A percentile compares a stretch with the other conserved stretches of the same genome.
Evolutionary conservation across 1,140 invertebrate genomes (phyloP).

Genomic region (Apis laboriosa): DNA sequence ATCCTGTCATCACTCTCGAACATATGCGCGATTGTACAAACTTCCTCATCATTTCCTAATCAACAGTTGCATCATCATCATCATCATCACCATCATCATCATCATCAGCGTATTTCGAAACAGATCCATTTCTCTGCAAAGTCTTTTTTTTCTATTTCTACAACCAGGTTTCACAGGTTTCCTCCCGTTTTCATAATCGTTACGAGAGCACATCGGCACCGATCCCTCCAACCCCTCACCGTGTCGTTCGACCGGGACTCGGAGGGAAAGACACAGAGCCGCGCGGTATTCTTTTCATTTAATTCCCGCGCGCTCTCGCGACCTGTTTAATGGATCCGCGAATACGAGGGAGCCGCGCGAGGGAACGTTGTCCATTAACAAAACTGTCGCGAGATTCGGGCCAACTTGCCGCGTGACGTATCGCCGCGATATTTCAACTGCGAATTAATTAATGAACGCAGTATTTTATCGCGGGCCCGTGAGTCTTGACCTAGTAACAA

Average conservation of each 20-base stretch:
- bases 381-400: constrained; percentile 48
- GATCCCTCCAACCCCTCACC: neutral
- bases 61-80: neutral
- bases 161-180: neutral
- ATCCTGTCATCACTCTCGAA: neutral
- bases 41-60: constrained; percentile 11
- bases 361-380: constrained; percentile 47
- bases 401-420: constrained; percentile 38
- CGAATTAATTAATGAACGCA: constrained; percentile 49
- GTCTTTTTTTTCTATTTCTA: too few relatives aligned
- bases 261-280: neutral
- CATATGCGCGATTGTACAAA: neutral
- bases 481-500: constrained; percentile 39
- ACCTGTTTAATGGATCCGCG: constrained; percentile 44
- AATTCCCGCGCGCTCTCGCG: constrained; percentile 26
- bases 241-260: neutral
- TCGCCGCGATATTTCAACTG: constrained; percentile 38
- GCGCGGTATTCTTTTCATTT: constrained; percentile 29
- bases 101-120: neutral
- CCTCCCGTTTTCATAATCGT: constrained; percentile 30
- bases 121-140: too few relatives aligned
- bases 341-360: constrained; percentile 12
- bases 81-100: neutral
- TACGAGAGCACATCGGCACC: neutral
- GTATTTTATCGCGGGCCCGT: constrained; percentile 33